phyloP scores from a whole-genome alignment of 1,140 invertebrate species.

The Liolophura sinensis region DNA sequence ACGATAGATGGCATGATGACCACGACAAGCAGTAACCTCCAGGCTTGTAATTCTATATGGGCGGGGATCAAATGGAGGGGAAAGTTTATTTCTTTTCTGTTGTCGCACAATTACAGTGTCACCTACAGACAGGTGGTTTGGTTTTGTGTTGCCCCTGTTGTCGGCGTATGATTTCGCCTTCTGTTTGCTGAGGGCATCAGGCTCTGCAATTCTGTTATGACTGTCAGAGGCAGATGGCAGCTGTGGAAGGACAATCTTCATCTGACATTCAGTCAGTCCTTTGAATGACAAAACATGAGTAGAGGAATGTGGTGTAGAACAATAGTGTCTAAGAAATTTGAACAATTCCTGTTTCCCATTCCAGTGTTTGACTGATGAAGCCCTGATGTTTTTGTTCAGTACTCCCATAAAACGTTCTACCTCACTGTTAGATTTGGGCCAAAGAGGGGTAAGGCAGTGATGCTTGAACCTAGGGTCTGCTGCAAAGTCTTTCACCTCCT shows the following conservation, averaged over 20 bases:
- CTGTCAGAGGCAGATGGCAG: too few relatives aligned
- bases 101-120: slow-evolving; percentile 22
- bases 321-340: too few relatives aligned
- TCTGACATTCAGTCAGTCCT: too few relatives aligned
- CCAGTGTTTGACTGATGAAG: slow-evolving; percentile 8
- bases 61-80: slow-evolving; percentile 15
- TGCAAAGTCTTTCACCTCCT: slow-evolving; percentile 22
- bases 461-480: slow-evolving; percentile 22
- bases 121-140: slow-evolving; percentile 2
- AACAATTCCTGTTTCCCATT: too few relatives aligned
- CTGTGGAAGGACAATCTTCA: too few relatives aligned
- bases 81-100: slow-evolving; percentile 16
- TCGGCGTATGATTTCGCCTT: too few relatives aligned
- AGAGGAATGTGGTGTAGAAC: too few relatives aligned
- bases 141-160: too few relatives aligned
- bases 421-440: slow-evolving; percentile 21
- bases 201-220: too few relatives aligned
- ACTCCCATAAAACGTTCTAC: slow-evolving; percentile 22
- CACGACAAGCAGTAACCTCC: too few relatives aligned
- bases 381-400: slow-evolving; percentile 25
- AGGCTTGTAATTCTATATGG: slow-evolving; percentile 9
- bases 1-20: slow-evolving; percentile 2
- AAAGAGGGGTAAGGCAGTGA: slow-evolving; percentile 21
- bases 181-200: too few relatives aligned
- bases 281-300: too few relatives aligned